These are phyloP conservation scores for Rhinella marina DNA, from an alignment of 2,797 vertebrate species.

Conservation along the genomic window DNA sequence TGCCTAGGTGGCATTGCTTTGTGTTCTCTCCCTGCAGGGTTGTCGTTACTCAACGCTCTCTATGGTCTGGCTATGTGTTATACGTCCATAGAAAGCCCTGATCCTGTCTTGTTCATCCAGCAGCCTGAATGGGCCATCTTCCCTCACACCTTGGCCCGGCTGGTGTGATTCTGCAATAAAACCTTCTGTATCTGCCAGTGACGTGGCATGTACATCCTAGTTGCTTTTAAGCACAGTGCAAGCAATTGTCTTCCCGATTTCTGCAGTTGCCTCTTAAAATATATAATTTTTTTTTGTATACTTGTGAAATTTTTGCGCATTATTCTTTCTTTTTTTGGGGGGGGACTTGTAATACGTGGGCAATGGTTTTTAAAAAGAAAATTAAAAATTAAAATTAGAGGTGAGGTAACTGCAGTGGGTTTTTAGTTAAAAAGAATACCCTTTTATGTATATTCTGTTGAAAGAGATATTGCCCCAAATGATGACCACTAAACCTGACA, in stretches of 20 bases:
- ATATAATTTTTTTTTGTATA: neutral
- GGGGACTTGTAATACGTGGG: neutral
- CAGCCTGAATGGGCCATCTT: neutral
- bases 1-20: neutral
- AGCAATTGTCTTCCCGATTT: neutral
- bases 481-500: neutral
- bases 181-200: neutral
- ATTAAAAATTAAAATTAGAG: neutral
- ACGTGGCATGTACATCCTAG: neutral
- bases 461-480: neutral
- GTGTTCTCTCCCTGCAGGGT: neutral
- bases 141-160: neutral
- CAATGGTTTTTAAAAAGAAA: neutral
- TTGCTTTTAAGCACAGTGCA: neutral
- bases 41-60: neutral
- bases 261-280: neutral
- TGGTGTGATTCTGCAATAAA: constrained; percentile 19
- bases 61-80: neutral
- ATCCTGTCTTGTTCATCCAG: too few relatives aligned
- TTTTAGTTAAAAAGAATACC: neutral
- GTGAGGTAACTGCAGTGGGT: too few relatives aligned
- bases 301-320: neutral
- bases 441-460: constrained; percentile 11
- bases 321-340: neutral
- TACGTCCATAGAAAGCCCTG: neutral